These are phyloP conservation scores for Simalia tracyae DNA, from an alignment of 2,797 vertebrate genomes.

Conservation along the genomic window DNA sequence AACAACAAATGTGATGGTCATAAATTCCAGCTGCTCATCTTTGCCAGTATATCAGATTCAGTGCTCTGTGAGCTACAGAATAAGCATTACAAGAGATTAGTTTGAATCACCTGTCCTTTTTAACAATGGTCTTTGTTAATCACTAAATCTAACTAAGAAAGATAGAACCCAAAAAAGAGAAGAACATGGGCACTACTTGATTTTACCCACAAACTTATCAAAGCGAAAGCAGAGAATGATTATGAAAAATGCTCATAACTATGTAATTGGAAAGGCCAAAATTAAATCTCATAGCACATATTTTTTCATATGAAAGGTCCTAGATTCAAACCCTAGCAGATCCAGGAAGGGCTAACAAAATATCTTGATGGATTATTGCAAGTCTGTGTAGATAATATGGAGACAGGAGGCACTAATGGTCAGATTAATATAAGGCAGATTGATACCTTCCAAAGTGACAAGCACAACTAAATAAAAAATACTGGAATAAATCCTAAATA, in stretches of 20 bases:
- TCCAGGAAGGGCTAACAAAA: background rate
- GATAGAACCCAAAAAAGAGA: background rate
- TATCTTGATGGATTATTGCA: background rate
- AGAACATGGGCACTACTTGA: constrained; percentile 16
- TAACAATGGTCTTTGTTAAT: constrained; percentile 55
- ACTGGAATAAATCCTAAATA: constrained; percentile 37
- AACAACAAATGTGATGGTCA: constrained; percentile 60
- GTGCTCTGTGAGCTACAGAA: constrained; percentile 70
- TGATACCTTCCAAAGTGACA: background rate
- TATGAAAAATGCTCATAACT: constrained; percentile 45
- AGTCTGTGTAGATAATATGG: background rate
- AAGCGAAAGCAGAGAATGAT: constrained; percentile 52
- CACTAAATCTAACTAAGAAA: constrained; percentile 60
- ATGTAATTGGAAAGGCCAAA: background rate
- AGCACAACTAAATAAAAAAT: constrained; percentile 38
- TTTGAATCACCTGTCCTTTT: constrained; percentile 67
- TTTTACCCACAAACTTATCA: constrained; percentile 26
- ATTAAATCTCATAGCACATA: background rate
- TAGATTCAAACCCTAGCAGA: background rate
- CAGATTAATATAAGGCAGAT: background rate
- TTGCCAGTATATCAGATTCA: constrained; percentile 66
- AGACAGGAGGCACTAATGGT: background rate
- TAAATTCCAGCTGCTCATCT: constrained; percentile 56
- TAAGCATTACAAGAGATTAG: constrained; percentile 71
- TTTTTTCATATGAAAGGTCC: background rate